phyloP scores from a whole-genome alignment of 2,888 invertebrate species.

The Ormyrus pomaceus region DNA sequence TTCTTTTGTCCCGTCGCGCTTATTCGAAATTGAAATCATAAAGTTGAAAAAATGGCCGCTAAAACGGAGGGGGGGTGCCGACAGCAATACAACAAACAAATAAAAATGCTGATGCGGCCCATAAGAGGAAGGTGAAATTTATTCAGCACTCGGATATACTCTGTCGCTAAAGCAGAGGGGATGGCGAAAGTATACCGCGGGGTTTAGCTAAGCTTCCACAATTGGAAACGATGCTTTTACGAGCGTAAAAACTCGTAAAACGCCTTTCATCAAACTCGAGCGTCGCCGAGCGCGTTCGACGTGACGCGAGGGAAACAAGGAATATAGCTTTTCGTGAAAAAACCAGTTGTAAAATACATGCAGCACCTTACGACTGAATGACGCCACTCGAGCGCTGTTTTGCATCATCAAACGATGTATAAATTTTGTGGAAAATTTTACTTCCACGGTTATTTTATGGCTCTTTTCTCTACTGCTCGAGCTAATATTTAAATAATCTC shows the following conservation, averaged over 20 bases:
- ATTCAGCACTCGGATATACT: conserved; percentile 13
- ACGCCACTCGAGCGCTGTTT: background rate
- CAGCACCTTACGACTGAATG: conserved; percentile 4
- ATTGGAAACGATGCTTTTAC: conserved; percentile 38
- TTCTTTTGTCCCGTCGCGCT: background rate
- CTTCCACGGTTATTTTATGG: no score
- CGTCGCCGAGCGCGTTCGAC: background rate
- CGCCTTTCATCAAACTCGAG: conserved; percentile 24
- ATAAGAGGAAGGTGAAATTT: conserved; percentile 7
- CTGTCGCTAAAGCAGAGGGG: background rate
- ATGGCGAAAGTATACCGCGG: background rate
- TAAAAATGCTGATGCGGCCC: background rate
- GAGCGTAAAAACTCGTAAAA: conserved; percentile 37
- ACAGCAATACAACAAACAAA: background rate
- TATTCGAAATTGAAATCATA: no score
- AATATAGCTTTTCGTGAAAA: conserved; percentile 14
- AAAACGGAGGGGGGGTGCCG: background rate
- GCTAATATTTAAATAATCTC: no score
- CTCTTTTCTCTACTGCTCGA: no score
- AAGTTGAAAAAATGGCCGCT: no score
- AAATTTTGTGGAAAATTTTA: no score
- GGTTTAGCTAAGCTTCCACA: background rate
- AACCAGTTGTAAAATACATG: conserved; percentile 5
- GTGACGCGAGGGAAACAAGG: conserved; percentile 9
- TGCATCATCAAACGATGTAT: background rate